phyloP scores from a whole-genome alignment of 2,888 invertebrate genomes.

The Nipponacmea schrenckii region DNA sequence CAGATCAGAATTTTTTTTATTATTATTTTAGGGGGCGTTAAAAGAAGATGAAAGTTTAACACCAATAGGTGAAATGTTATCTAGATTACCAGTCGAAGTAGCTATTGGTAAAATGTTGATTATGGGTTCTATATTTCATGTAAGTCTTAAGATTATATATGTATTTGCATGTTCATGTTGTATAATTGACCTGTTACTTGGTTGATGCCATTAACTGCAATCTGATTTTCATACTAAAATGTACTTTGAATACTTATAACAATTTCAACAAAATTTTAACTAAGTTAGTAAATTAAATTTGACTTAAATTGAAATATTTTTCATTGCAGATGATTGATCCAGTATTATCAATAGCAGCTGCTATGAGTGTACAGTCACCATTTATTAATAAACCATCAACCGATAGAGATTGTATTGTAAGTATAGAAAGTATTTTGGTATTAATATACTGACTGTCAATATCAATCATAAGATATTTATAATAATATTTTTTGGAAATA shows the following conservation, averaged over 20 bases:
- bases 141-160: constrained; percentile 34
- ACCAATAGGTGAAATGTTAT: constrained; percentile 81
- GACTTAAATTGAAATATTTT: too few relatives aligned
- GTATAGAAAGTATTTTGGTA: constrained; percentile 26
- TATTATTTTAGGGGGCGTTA: constrained; percentile 77
- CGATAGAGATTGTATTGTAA: constrained; percentile 78
- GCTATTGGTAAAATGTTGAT: constrained; percentile 95
- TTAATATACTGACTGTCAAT: too few relatives aligned
- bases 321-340: constrained; percentile 77
- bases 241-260: too few relatives aligned
- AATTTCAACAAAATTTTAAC: too few relatives aligned
- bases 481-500: too few relatives aligned
- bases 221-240: too few relatives aligned
- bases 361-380: constrained; percentile 91
- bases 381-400: constrained; percentile 89
- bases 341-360: constrained; percentile 88
- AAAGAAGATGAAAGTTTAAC: constrained; percentile 81
- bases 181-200: too few relatives aligned
- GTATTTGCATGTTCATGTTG: background rate
- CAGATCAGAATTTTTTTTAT: background rate
- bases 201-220: too few relatives aligned
- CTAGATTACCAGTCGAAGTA: constrained; percentile 93
- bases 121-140: constrained; percentile 86
- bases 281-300: too few relatives aligned
- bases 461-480: too few relatives aligned